Evolutionary conservation across 2,113 vertebrate genomes (phyloP), one percentile per base, ranked within the genome.

Genomic region (Todiramphus chloris): DNA sequence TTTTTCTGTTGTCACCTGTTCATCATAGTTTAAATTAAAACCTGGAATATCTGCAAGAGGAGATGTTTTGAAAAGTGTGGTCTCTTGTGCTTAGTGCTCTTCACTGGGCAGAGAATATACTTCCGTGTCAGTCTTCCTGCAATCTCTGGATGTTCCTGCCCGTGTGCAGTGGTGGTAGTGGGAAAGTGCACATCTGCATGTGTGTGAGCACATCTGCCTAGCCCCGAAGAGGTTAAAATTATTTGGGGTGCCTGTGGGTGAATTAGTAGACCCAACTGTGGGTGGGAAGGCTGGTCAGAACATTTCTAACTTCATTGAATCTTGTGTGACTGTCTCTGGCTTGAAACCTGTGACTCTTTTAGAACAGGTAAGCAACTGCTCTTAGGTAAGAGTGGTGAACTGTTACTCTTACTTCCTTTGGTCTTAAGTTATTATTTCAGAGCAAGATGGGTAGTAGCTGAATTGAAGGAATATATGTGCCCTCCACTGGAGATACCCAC

Each of bases 31-130:
- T 87, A 90, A 92, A 70, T 83, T 58, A 35, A 92, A 79, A 39
- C 28, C 75, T 87, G 48, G 39, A 92, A 81, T 94, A 93, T 82
- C 62, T 95, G 70, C 83, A 63, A 73, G 82, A 83, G 62, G 76
- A 91, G 87, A 83, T 80, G 58, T 53, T 93, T 83, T 70, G 83
- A 83, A 60, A 90, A 64, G 50, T 64, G 66, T 84, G 44, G 15
- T 48, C 37, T 73, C 66, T 63, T 56, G 39, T 58, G 51, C 64
- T 88, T 14, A 6, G 19, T 64, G n/a, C 56, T 95, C 58, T 94
- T 69, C 10, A 7, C 62, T 35, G 48, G 20, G 35, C 68, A 43
- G 16, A 27, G 44, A 53, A 19, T 37, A 58, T 64, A 68, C 62
- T 86, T 87, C 44, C 12, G 14, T 53, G 76, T 56, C 39, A 63